Evolutionary conservation across 2,797 vertebrate genomes (phyloP), one percentile per base, ranked within the genome.

Genomic region (Microctenopoma stevenorrisi): DNA sequence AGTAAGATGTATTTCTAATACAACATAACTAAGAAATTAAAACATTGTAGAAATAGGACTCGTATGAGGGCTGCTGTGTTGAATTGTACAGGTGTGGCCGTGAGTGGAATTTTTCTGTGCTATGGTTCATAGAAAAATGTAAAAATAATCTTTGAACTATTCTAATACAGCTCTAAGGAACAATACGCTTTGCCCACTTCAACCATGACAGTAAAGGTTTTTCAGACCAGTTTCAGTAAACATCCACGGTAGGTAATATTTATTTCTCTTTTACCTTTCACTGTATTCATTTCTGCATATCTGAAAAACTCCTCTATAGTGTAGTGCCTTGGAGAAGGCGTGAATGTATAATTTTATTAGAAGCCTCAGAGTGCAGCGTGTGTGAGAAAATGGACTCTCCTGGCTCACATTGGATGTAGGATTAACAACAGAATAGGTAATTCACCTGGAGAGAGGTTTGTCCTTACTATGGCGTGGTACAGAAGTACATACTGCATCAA

Each of bases 371-470:
- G 44, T 65, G 63, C 55, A 67, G 35, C 51, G 64, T 47, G 16
- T 72, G 40, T 50, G 13, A 44, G 35, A 81, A 49, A 47, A 42
- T 44, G 51, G 60, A 79, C 56, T 79, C 16, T 35, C 6, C 56
- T 43, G 43, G 55, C 40, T 74, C 54, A 38, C 8, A 51, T 48
- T 47, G 37, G 37, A 58, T 56, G 43, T n/a, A 51, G 15, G 54
- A 47, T 56, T 64, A 53, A 72, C 63, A 68, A 22, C 49, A 61
- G 54, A 79, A 54, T 28, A 75, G 53, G 83, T 64, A 28, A 74
- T 75, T 92, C 86, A 84, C 87, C 88, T 76, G 68, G 62, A 85
- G 53, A 73, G 68, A 87, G 85, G 88, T 76, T 89, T 88, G 88
- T 91, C 86, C 82, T 68, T 76, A 79, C 69, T 76, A 71, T 72